phyloP scores from a whole-genome alignment of 2,113 vertebrate genomes.

The Catharus minimus region DNA sequence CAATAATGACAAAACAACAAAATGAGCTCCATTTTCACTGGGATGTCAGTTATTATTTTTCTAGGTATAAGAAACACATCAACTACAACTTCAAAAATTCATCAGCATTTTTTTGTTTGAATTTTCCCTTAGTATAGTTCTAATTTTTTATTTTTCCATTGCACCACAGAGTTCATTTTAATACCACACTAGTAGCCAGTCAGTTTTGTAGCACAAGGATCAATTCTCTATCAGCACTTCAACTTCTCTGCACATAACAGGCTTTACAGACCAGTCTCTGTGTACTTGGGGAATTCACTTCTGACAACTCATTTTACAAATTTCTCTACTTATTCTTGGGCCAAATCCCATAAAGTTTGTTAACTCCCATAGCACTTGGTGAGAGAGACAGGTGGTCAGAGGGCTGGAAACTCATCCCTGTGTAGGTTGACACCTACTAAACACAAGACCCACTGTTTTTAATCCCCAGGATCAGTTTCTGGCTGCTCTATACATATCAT shows the following conservation, averaged over 20 bases:
- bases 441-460: neutral
- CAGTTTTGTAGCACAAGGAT: neutral
- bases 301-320: neutral
- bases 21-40: neutral
- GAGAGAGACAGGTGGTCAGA: constrained; percentile 4
- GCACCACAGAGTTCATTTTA: neutral
- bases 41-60: neutral
- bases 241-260: neutral
- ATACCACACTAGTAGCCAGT: neutral
- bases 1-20: neutral
- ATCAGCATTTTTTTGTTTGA: neutral
- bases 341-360: neutral
- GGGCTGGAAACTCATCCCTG: neutral
- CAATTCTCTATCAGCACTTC: neutral
- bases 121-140: neutral
- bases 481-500: neutral
- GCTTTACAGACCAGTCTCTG: neutral
- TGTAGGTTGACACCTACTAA: neutral
- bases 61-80: neutral
- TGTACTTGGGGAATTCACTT: neutral
- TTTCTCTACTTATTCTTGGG: neutral
- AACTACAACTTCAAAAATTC: neutral
- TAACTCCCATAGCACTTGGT: neutral
- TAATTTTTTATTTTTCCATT: neutral
- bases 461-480: constrained; percentile 1